A percentile compares a stretch with the other conserved stretches of the same genome.
Conservation (phyloP, 2,113 vertebrate species). For the Clinocottus analis region DNA sequence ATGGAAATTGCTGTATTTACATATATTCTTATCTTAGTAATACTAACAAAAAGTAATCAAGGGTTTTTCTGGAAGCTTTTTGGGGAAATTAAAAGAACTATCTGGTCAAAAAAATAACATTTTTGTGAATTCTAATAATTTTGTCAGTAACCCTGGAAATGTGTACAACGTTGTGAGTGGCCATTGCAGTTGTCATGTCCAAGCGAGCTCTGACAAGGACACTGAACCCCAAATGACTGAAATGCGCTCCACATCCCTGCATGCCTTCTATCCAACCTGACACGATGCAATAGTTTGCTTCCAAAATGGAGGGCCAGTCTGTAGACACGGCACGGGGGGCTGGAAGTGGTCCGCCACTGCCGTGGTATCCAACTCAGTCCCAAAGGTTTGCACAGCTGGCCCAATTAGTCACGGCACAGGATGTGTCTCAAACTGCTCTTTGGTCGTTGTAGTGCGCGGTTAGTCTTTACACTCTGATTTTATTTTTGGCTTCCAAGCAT, state of each 20-base stretch:
- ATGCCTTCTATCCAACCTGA: background rate
- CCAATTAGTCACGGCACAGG: background rate
- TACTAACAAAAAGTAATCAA: background rate
- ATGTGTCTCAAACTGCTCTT: background rate
- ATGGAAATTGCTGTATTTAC: background rate
- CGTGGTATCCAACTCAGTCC: background rate
- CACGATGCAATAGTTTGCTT: background rate
- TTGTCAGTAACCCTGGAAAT: background rate
- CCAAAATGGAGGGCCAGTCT: background rate
- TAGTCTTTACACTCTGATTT: background rate
- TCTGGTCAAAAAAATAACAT: background rate
- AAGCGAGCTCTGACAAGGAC: too few species aligned
- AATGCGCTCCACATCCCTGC: background rate
- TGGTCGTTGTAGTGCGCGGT: too few species aligned
- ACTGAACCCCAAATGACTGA: too few species aligned
- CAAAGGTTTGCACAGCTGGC: slow-evolving; percentile 21
- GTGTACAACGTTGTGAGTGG: background rate
- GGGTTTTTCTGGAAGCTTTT: background rate
- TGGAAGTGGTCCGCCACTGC: background rate
- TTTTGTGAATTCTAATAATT: background rate
- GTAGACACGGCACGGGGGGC: background rate
- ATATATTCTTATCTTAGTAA: background rate
- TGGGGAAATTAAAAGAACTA: background rate
- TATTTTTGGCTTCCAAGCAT: background rate
- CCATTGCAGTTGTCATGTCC: too few species aligned